phyloP scores from a whole-genome alignment of 2,797 vertebrate species.

The Scolopax bukidnonensis region DNA sequence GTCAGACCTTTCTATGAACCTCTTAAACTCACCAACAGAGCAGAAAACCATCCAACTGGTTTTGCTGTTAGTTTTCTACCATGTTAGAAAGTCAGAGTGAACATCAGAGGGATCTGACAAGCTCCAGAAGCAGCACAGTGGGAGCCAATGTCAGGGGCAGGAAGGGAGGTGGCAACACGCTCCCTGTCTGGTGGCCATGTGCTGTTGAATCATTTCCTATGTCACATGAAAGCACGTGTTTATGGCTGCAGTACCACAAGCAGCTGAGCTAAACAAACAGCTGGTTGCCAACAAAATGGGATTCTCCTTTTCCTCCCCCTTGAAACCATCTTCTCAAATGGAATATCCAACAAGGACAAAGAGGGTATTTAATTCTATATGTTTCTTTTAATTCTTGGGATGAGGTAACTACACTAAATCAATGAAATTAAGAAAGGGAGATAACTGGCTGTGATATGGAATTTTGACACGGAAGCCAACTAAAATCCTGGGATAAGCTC shows the following conservation, averaged over 20 bases:
- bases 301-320: not conserved
- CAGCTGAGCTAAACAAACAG: not conserved
- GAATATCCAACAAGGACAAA: not conserved
- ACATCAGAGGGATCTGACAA: not conserved
- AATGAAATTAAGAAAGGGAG: conserved; percentile 9
- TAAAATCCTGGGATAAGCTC: conserved; percentile 1
- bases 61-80: not conserved
- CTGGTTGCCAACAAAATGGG: not conserved
- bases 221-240: not conserved
- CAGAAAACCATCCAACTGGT: not conserved
- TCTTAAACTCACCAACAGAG: not conserved
- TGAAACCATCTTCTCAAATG: not conserved
- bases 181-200: not conserved
- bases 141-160: not conserved
- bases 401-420: not conserved
- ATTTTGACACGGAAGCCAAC: not conserved
- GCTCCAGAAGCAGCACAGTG: not conserved
- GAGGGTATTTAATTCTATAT: not conserved
- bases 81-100: not conserved
- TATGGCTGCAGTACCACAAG: not conserved
- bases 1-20: not conserved
- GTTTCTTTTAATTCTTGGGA: not conserved
- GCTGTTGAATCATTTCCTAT: conserved; percentile 18
- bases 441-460: not conserved
- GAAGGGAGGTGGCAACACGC: not conserved